A percentile compares a stretch with the other conserved stretches of the same genome.
Conservation (phyloP, 2,113 vertebrate genomes). For the Alethe castanea region DNA sequence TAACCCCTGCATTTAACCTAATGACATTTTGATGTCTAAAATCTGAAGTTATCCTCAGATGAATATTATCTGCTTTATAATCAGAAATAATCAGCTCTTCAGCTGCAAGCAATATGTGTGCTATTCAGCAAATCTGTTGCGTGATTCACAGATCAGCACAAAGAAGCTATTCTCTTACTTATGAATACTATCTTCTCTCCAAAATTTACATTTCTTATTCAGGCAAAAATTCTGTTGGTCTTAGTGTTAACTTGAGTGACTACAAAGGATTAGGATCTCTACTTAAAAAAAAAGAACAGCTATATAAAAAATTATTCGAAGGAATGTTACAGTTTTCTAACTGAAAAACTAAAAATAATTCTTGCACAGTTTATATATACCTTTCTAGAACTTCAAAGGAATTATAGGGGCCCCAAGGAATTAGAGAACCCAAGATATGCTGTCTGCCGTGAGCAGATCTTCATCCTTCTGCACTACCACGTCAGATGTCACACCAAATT, state of each 20-base stretch:
- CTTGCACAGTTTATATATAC: background rate
- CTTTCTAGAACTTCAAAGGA: background rate
- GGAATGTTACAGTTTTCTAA: background rate
- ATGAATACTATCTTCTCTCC: background rate
- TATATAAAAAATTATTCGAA: background rate
- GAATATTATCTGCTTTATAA: constrained; percentile 22
- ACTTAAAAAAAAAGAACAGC: background rate
- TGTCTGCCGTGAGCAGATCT: background rate
- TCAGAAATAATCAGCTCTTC: background rate
- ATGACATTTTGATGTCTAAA: constrained; percentile 17
- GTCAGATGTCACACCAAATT: background rate
- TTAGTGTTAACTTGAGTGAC: background rate
- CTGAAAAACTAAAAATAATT: background rate
- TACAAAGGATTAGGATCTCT: background rate
- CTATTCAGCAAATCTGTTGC: background rate
- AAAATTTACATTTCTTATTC: background rate
- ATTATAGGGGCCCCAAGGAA: background rate
- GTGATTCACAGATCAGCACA: background rate
- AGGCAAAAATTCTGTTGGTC: background rate
- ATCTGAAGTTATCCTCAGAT: background rate
- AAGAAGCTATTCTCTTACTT: background rate
- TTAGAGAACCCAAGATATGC: background rate
- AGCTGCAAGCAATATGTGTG: background rate
- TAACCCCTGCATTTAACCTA: background rate
- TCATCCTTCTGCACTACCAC: background rate